Conservation (phyloP, 2,797 vertebrate species). For the Silurus lanzhouensis region DNA sequence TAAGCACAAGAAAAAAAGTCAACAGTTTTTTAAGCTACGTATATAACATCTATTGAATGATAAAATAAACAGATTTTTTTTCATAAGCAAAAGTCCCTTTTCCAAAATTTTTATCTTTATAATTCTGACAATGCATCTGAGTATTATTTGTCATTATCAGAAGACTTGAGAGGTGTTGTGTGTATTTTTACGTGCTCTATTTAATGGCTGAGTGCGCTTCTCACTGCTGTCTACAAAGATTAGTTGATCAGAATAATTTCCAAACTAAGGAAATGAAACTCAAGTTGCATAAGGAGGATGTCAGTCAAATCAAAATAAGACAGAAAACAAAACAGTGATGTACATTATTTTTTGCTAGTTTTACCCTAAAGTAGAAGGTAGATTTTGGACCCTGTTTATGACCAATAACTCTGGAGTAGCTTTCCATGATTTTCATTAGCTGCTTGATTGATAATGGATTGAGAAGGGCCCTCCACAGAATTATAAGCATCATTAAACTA, state of each 20-base stretch:
- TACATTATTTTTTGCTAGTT: constrained; percentile 43
- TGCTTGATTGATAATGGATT: constrained; percentile 25
- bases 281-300: constrained; percentile 56
- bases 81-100: constrained; percentile 39
- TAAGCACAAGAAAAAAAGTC: too few species aligned
- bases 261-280: constrained; percentile 67
- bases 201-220: constrained; percentile 68
- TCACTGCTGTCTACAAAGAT: constrained; percentile 64
- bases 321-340: constrained; percentile 42
- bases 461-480: constrained; percentile 18
- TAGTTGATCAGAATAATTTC: constrained; percentile 70
- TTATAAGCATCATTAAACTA: constrained; percentile 12
- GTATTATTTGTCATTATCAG: constrained; percentile 62
- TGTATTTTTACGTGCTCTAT: constrained; percentile 70
- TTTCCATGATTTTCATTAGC: neutral
- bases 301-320: constrained; percentile 55
- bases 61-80: constrained; percentile 19
- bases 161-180: constrained; percentile 61
- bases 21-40: neutral
- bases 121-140: constrained; percentile 38
- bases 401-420: neutral
- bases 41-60: constrained; percentile 9
- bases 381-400: constrained; percentile 22
- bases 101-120: constrained; percentile 34
- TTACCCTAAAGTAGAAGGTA: constrained; percentile 23